Base-by-base conservation (phyloP, 2,113 vertebrate genomes). In the Mormyrus iriodes region DNA sequence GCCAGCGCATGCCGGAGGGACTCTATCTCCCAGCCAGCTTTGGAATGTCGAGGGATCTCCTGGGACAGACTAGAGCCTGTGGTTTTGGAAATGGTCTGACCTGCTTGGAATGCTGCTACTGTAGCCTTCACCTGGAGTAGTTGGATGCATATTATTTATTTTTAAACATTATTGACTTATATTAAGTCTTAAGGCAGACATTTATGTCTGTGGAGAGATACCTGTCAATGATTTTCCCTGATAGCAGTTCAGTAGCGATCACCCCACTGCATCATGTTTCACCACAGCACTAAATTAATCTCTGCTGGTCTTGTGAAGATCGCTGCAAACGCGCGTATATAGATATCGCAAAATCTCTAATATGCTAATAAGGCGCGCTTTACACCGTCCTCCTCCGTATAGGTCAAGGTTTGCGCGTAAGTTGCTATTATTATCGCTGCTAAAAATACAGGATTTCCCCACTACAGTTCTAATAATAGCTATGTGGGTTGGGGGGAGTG, bases 391-490 rank as follows among this genome's bases (percentile, higher is more conserved):
- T 39, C 79, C 17, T 58, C 52, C 93, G 93, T 91, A 88, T 42
- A 94, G 94, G 94, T 96, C 94, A 93, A 93, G 94, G 94, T 61
- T 65, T 58, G 49, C 94, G 92, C 94, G 92, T 94, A 91, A 90
- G 89, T 92, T 93, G 94, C 94, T 94, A 94, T 94, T 95, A 94
- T 95, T 95, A 94, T 93, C 88, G 42, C 93, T 93, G 91, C 94
- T 95, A 95, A 95, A 96, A 95, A 95, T 95, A 95, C 89, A 94
- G 92, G 92, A 94, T 92, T 94, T 91, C 92, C 93, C 92, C 93
- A 94, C 91, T 90, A 93, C 92, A 88, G 39, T 4, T 90, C 91
- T 94, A 94, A 94, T 94, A 93, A 94, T 95, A 94, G 94, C 91
- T 83, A 53, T 53, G 85, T 24, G 85, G 85, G 48, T 52, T 35